Evolutionary conservation across 2,888 invertebrate species (phyloP).

Genomic region (Tipula helvola): DNA sequence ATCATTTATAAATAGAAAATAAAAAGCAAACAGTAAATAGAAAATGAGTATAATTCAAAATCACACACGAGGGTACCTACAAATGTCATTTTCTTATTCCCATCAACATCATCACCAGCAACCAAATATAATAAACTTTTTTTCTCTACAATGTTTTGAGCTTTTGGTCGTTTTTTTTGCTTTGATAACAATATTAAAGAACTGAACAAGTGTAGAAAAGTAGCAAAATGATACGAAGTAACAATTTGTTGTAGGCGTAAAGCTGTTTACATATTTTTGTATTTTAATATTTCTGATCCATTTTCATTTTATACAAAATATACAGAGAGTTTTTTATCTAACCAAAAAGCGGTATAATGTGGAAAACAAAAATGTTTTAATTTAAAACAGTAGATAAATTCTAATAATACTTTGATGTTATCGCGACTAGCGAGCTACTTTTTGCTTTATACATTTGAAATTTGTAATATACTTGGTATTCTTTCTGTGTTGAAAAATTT

Average conservation of each 20-base stretch:
- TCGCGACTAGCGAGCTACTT: background rate
- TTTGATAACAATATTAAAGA: background rate
- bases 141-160: background rate
- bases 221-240: background rate
- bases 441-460: background rate
- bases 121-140: background rate
- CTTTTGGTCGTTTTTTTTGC: background rate
- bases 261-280: background rate
- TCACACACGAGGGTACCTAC: background rate
- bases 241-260: background rate
- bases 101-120: background rate
- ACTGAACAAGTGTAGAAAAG: background rate
- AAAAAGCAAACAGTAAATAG: background rate
- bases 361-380: background rate
- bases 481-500: no score
- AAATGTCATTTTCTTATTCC: background rate
- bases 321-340: no score
- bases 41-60: background rate
- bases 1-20: background rate
- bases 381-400: background rate
- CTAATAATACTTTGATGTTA: background rate
- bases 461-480: background rate
- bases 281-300: background rate
- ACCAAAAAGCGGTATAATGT: background rate
- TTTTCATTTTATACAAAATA: background rate